Evolutionary conservation across 2,113 vertebrate species (phyloP), one percentile per base, ranked within the genome.

Genomic region (Cinclus mexicanus): DNA sequence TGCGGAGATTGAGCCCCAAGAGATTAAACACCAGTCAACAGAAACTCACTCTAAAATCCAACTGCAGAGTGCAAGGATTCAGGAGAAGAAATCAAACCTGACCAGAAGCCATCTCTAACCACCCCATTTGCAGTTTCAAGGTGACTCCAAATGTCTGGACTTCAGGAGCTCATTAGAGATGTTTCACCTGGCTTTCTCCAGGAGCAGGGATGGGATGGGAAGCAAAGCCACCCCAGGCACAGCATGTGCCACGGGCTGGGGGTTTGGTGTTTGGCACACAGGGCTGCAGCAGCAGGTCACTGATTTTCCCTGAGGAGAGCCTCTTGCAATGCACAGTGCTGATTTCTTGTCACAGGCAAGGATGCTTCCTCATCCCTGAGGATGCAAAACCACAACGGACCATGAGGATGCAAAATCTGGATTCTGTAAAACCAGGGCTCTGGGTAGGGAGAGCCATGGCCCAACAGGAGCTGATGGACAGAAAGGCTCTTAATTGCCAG

Each of bases 71-170:
- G 37, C 11, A 14, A 70, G 47, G 57, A n/a, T 63, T 39, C 1
- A 1, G 52, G 37, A 35, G 35, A 39, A 23, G 31, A 79, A 70
- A 25, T 20, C 35, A 41, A 79, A 46, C 11, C 21, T 0, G 0
- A 20, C 42, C 37, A 31, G n/a, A 60, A 81, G 29, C 35, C 8
- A 0, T 3, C 68, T 56, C 35, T 31, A 25, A 41, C 3, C 14
- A 56, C 25, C 1, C 3, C 59, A 77, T 12, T 6, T 4, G 16
- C 29, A 46, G 19, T n/a, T 41, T 22, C 46, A 6, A 41, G 16
- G 33, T 1, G 15, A 26, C 26, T 65, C 33, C 37, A 41, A 46
- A 12, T 7, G 10, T 15, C 33, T 55, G 46, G 35, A 7, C 37
- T 42, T 72, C 47, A 7, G 0, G 23, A 49, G 12, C 26, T 47